Conservation (phyloP, 2,888 invertebrate species). For the Malthinus seriepunctatus region DNA sequence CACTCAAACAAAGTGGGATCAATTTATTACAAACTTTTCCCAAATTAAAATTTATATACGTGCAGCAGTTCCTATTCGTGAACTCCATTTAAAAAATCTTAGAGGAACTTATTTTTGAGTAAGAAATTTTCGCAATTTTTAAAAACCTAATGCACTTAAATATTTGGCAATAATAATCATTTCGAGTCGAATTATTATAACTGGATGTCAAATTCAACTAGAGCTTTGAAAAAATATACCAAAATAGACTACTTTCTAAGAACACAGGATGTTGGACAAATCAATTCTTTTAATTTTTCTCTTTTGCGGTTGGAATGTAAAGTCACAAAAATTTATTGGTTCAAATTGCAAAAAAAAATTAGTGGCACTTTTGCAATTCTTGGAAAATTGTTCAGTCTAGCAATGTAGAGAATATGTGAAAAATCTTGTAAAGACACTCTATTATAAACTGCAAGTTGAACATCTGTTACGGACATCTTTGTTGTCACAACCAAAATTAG, state of each 20-base stretch:
- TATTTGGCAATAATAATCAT: too few species aligned
- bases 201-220: too few species aligned
- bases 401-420: not conserved
- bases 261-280: constrained; percentile 10
- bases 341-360: not conserved
- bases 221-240: too few species aligned
- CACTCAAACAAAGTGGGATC: too few species aligned
- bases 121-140: too few species aligned
- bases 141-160: too few species aligned
- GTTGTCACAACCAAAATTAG: constrained; percentile 32
- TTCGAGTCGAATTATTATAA: too few species aligned
- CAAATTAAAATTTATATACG: too few species aligned
- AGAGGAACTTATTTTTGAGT: too few species aligned
- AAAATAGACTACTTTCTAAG: constrained; percentile 3
- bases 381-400: not conserved
- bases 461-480: constrained; percentile 29
- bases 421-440: not conserved
- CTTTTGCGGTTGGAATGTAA: not conserved
- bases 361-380: not conserved
- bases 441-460: constrained; percentile 13
- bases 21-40: too few species aligned
- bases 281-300: constrained; percentile 1
- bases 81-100: too few species aligned
- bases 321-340: not conserved
- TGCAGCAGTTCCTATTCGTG: too few species aligned